Conservation (phyloP, 2,888 invertebrate genomes). For the Molorchus minor region DNA sequence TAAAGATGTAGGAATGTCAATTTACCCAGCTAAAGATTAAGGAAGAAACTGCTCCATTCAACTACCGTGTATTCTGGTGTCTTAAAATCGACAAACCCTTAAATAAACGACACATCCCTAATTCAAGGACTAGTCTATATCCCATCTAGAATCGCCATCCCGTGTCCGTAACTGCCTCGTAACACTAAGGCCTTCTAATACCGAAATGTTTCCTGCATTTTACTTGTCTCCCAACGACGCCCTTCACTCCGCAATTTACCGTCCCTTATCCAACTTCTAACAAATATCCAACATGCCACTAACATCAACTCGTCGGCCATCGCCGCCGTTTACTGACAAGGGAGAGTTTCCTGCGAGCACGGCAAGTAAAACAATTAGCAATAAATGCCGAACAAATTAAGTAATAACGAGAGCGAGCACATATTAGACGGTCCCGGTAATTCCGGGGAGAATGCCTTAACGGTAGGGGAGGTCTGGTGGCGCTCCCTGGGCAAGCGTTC, state of each 20-base stretch:
- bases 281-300: conserved; percentile 5
- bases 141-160: too few relatives aligned
- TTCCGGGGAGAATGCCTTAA: conserved; percentile 38
- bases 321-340: conserved; percentile 7
- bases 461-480: conserved; percentile 42
- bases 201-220: too few relatives aligned
- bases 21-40: too few relatives aligned
- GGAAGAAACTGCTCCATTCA: too few relatives aligned
- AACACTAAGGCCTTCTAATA: too few relatives aligned
- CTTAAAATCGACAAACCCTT: too few relatives aligned
- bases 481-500: conserved; percentile 46
- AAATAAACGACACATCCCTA: too few relatives aligned
- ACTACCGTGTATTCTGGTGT: too few relatives aligned
- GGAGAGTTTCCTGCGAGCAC: conserved; percentile 1
- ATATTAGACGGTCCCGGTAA: conserved; percentile 26
- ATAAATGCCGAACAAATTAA: conserved; percentile 49
- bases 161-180: too few relatives aligned
- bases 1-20: too few relatives aligned
- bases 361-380: conserved; percentile 45
- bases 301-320: not conserved
- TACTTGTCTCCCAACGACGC: not conserved
- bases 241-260: not conserved
- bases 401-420: conserved; percentile 45
- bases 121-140: too few relatives aligned
- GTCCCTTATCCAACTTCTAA: not conserved